These are phyloP conservation scores for Ornithoptera priamus DNA, from an alignment of 2,888 invertebrate species.

Conservation along the genomic window DNA sequence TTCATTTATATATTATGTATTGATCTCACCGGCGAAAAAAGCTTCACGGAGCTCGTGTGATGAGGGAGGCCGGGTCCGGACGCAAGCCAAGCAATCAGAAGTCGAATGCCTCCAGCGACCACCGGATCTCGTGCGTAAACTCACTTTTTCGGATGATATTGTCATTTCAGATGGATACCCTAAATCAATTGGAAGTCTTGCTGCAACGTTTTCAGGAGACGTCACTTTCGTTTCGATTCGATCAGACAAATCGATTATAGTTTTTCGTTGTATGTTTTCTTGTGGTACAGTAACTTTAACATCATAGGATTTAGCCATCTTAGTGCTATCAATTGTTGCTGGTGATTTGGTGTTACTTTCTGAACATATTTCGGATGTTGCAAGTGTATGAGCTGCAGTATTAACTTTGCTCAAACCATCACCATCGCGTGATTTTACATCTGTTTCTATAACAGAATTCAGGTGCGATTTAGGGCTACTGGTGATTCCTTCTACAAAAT, in stretches of 20 bases:
- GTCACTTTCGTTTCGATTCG: slow-evolving; percentile 11
- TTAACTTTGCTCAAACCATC: background rate
- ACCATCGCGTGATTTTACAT: background rate
- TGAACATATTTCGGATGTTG: background rate
- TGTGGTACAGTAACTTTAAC: background rate
- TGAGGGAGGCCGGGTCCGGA: slow-evolving; percentile 63
- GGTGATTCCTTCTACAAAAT: background rate
- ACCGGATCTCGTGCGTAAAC: slow-evolving; percentile 1
- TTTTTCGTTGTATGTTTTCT: background rate
- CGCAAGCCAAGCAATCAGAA: slow-evolving; percentile 65
- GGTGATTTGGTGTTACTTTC: background rate
- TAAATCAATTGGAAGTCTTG: slow-evolving; percentile 1
- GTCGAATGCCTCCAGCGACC: slow-evolving; percentile 57
- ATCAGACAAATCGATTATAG: slow-evolving; percentile 2
- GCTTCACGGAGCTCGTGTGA: slow-evolving; percentile 72
- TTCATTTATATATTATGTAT: background rate
- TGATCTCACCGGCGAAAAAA: slow-evolving; percentile 64
- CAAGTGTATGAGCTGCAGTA: background rate
- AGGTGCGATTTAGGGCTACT: background rate
- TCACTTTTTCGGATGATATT: slow-evolving; percentile 8
- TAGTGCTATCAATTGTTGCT: slow-evolving; percentile 1
- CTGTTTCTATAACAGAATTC: background rate
- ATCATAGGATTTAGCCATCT: background rate
- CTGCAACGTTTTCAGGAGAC: slow-evolving; percentile 6
- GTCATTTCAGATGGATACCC: slow-evolving; percentile 2